A percentile compares a stretch with the other conserved stretches of the same genome.
phyloP scores from a whole-genome alignment of 2,888 invertebrate species.

The Saturnia pavonia region DNA sequence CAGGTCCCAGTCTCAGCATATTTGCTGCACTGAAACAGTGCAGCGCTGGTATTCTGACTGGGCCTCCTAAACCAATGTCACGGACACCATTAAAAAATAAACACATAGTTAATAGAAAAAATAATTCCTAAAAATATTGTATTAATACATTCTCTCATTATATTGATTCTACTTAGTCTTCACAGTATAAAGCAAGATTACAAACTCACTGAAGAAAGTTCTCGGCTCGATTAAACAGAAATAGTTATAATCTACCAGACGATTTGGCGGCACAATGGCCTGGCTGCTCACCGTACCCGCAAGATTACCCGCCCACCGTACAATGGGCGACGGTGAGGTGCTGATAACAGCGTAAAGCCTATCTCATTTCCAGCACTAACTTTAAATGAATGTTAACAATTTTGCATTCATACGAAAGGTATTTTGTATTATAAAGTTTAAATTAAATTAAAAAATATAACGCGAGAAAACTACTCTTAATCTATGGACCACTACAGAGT shows the following conservation, averaged over 20 bases:
- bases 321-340: background rate
- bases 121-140: too few species aligned
- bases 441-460: too few species aligned
- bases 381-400: slow-evolving; percentile 5
- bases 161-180: background rate
- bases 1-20: too few species aligned
- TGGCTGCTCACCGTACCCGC: background rate
- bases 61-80: too few species aligned
- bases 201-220: background rate
- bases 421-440: background rate
- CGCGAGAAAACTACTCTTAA: too few species aligned
- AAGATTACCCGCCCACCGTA: slow-evolving; percentile 8
- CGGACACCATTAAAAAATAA: too few species aligned
- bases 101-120: too few species aligned
- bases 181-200: background rate
- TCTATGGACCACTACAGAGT: too few species aligned
- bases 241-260: slow-evolving; percentile 11
- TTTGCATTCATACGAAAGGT: slow-evolving; percentile 1
- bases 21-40: too few species aligned
- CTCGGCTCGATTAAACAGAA: slow-evolving; percentile 4
- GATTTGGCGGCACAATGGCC: slow-evolving; percentile 14
- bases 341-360: slow-evolving; percentile 2
- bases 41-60: too few species aligned
- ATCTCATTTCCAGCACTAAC: slow-evolving; percentile 8
- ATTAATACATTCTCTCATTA: too few species aligned